phyloP scores from a whole-genome alignment of 2,113 vertebrate genomes.

The Eidolon helvum region DNA sequence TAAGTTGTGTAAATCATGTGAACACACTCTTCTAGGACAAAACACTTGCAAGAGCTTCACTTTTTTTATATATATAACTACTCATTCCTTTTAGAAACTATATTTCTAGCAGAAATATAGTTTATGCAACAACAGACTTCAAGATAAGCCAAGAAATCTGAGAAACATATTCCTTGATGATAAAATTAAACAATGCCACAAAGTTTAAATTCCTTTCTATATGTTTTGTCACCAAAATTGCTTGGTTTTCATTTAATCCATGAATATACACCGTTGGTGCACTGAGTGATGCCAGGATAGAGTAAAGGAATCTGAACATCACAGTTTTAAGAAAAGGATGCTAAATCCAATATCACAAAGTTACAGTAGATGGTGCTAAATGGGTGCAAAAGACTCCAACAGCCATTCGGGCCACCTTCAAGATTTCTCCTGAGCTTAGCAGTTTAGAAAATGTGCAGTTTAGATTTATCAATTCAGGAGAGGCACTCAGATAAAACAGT shows the following conservation, averaged over 20 bases:
- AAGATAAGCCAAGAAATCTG: not conserved
- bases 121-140: not conserved
- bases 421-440: slow-evolving; percentile 79
- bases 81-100: slow-evolving; percentile 26
- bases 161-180: slow-evolving; percentile 30
- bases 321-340: not conserved
- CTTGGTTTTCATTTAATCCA: not conserved
- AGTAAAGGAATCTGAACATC: not conserved
- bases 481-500: slow-evolving; percentile 82
- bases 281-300: not conserved
- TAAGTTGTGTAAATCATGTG: slow-evolving; percentile 55
- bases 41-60: slow-evolving; percentile 26
- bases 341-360: slow-evolving; percentile 63
- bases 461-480: slow-evolving; percentile 83
- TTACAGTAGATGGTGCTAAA: slow-evolving; percentile 86
- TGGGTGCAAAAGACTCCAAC: slow-evolving; percentile 76
- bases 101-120: slow-evolving; percentile 7
- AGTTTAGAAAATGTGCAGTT: slow-evolving; percentile 84
- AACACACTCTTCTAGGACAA: slow-evolving; percentile 59
- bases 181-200: not conserved
- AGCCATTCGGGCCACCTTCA: slow-evolving; percentile 77
- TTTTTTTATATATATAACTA: not conserved
- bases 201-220: not conserved
- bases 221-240: not conserved
- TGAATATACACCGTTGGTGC: not conserved